phyloP scores from a whole-genome alignment of 2,888 invertebrate species.

The Arenicola marina region DNA sequence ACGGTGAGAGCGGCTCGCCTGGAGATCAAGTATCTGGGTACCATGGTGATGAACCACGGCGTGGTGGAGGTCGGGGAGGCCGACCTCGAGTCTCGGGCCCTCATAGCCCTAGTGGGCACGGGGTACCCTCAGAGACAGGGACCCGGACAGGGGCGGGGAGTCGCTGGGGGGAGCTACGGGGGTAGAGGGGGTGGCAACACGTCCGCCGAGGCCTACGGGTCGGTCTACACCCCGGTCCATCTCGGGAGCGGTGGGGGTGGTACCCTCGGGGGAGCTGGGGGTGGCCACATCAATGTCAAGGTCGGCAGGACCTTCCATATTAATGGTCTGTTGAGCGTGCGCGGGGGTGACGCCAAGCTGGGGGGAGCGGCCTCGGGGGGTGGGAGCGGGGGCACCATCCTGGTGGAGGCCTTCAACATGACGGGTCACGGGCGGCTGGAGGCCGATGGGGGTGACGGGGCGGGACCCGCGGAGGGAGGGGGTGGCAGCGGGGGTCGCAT shows the following conservation, averaged over 20 bases:
- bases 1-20: conserved; percentile 39
- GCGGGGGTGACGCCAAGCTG: conserved; percentile 32
- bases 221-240: conserved; percentile 39
- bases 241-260: conserved; percentile 45
- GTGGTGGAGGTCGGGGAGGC: conserved; percentile 38
- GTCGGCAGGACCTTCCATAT: conserved; percentile 39
- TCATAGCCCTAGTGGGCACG: conserved; percentile 37
- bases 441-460: conserved; percentile 38
- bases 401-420: conserved; percentile 41
- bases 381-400: conserved; percentile 43
- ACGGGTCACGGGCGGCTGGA: conserved; percentile 42
- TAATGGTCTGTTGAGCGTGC: conserved; percentile 38
- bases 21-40: conserved; percentile 41
- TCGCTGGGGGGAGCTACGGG: conserved; percentile 37
- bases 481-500: conserved; percentile 47
- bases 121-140: conserved; percentile 35
- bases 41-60: conserved; percentile 44
- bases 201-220: conserved; percentile 38
- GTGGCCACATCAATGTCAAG: conserved; percentile 38
- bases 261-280: conserved; percentile 38
- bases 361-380: conserved; percentile 34
- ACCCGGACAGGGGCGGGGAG: conserved; percentile 7
- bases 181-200: conserved; percentile 34
- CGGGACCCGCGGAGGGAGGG: conserved; percentile 22
- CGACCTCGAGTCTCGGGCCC: conserved; percentile 39